A percentile compares a stretch with the other conserved stretches of the same genome.
These are phyloP conservation scores for Tapirus indicus DNA, from an alignment of 2,797 vertebrate genomes.

Conservation along the genomic window DNA sequence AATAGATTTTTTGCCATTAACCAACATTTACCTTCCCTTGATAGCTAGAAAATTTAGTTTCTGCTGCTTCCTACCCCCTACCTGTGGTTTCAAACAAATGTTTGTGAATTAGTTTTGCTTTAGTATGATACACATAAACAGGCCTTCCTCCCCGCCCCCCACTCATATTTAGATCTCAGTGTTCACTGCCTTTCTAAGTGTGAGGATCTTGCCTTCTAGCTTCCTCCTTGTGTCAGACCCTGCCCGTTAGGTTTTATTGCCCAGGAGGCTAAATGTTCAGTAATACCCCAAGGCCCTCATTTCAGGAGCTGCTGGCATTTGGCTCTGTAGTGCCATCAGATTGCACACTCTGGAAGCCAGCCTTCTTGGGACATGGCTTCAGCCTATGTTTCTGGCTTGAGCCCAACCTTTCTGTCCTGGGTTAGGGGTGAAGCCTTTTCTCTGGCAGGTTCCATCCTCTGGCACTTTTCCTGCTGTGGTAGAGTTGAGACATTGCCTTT, in stretches of 20 bases:
- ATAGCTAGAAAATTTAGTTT: neutral
- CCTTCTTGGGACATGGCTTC: neutral
- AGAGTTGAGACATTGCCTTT: neutral
- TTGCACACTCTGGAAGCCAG: neutral
- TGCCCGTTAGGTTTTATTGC: accelerated
- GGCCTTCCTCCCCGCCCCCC: neutral
- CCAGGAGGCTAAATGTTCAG: neutral
- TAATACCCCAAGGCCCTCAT: neutral
- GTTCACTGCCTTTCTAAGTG: neutral
- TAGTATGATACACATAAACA: neutral
- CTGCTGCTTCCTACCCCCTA: neutral
- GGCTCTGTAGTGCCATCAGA: neutral
- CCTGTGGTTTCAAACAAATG: neutral
- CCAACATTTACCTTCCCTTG: neutral
- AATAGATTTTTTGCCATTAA: neutral
- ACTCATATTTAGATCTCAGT: accelerated
- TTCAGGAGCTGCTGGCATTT: neutral
- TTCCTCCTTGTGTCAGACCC: neutral
- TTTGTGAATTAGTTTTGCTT: neutral
- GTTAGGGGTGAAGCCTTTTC: neutral
- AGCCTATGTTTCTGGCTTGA: neutral
- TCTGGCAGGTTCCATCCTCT: neutral
- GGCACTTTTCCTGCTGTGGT: neutral
- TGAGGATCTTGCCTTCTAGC: neutral
- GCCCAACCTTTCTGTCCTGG: neutral